Base-by-base conservation (phyloP, 2,888 invertebrate genomes). In the Plagodis dolabraria region DNA sequence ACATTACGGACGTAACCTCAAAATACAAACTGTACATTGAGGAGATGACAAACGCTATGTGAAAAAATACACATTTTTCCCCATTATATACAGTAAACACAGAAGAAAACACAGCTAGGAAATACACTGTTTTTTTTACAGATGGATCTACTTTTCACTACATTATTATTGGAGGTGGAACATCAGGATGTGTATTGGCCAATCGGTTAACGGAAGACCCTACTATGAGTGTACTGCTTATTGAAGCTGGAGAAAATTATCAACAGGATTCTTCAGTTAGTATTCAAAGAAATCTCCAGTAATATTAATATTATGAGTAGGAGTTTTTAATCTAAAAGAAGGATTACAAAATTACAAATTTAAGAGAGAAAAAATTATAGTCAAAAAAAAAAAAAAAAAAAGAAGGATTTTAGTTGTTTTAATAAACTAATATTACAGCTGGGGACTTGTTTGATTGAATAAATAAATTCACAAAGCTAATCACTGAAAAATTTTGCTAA, bases 81-180 rank as follows among this genome's bases (percentile, higher is more conserved):
- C n/a, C n/a, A 35, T 35, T 35, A 35, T 35, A 35, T 35, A 6
- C 35, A 35, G 5, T 35, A 5, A 35, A 35, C 7, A 6, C 35
- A 35, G 6, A 35, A 5, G 5, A 5, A 7, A 5, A 5, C 35
- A 35, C n/a, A 35, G 8, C 0, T 36, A 40, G 6, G 40, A 10
- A 6, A 8, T 36, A 4, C 1, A 36, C 34, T 5, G 35, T 11
- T 33, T 45, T 7, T 45, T 45, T 44, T 5, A 6, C 33, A 45
- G 45, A 33, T 45, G 33, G 9, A 33, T 45, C 33, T 12, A 9
- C 5, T 6, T 58, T 47, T n/a, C 50, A 55, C 34, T 57, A 47
- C n/a, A 50, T 60, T 8, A 42, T 62, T 7, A 43, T 62, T 6
- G 62, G 62, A 7, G 62, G 49, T 8, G 62, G 62, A 0, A 58